Conservation (phyloP, 2,113 vertebrate species). For the Myxocyprinus asiaticus region DNA sequence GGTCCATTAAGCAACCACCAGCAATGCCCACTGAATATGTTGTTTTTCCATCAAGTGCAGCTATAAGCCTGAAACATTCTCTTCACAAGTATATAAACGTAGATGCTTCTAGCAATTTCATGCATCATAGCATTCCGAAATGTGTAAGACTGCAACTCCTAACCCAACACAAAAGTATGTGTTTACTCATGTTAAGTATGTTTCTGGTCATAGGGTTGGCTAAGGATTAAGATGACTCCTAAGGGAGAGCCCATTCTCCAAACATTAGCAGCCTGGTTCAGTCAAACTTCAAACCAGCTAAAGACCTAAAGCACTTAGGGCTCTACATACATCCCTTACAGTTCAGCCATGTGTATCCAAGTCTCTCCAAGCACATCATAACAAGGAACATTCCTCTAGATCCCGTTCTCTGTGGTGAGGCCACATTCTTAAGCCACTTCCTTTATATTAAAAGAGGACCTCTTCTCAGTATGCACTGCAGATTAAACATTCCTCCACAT, state of each 20-base stretch:
- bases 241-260: background rate
- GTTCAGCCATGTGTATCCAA: conserved; percentile 42
- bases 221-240: background rate
- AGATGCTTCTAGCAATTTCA: too few relatives aligned
- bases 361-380: conserved; percentile 47
- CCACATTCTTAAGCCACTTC: conserved; percentile 5
- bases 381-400: conserved; percentile 6
- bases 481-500: conserved; percentile 13
- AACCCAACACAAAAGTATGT: too few relatives aligned
- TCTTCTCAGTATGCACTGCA: conserved; percentile 2
- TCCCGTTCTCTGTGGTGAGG: too few relatives aligned
- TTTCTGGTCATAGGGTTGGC: too few relatives aligned
- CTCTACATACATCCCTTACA: conserved; percentile 32
- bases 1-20: too few relatives aligned
- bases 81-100: too few relatives aligned
- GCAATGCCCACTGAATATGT: too few relatives aligned
- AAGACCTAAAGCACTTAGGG: background rate
- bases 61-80: too few relatives aligned
- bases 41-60: too few relatives aligned
- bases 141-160: too few relatives aligned
- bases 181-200: too few relatives aligned
- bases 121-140: too few relatives aligned
- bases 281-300: conserved; percentile 22
- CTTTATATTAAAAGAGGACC: conserved; percentile 34
- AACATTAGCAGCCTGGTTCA: background rate